A percentile compares a stretch with the other conserved stretches of the same genome.
phyloP scores from a whole-genome alignment of 2,888 invertebrate species.

The Philereme vetulata region DNA sequence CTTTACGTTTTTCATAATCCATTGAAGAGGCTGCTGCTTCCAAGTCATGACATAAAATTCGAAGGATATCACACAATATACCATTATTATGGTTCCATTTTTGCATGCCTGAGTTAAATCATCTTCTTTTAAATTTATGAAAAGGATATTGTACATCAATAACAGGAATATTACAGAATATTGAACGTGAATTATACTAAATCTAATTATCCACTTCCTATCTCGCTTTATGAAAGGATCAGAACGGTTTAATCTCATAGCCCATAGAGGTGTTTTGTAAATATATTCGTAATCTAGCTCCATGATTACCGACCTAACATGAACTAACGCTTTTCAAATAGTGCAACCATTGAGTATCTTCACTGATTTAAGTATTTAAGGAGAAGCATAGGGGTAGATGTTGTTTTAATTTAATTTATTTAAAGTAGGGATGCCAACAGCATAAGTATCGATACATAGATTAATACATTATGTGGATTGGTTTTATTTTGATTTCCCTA shows the following conservation, averaged over 20 bases:
- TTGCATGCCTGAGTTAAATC: slow-evolving; percentile 41
- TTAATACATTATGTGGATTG: too few relatives aligned
- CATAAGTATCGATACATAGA: too few relatives aligned
- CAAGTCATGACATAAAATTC: slow-evolving; percentile 38
- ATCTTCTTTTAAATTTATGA: slow-evolving; percentile 27
- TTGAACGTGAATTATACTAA: slow-evolving; percentile 19
- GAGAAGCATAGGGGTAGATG: neutral
- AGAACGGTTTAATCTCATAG: slow-evolving; percentile 30
- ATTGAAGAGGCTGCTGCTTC: slow-evolving; percentile 38
- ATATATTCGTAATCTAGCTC: slow-evolving; percentile 40
- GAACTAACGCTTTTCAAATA: neutral
- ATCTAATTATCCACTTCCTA: slow-evolving; percentile 36
- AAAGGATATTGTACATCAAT: slow-evolving; percentile 36
- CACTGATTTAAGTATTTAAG: neutral
- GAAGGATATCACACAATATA: slow-evolving; percentile 27
- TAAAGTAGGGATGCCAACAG: too few relatives aligned
- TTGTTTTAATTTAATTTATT: neutral
- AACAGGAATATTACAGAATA: slow-evolving; percentile 18
- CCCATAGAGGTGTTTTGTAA: slow-evolving; percentile 28
- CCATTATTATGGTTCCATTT: slow-evolving; percentile 30
- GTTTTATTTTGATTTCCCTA: too few relatives aligned
- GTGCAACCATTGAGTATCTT: too few relatives aligned
- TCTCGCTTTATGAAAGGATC: slow-evolving; percentile 38
- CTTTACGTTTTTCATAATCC: slow-evolving; percentile 47
- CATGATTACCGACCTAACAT: slow-evolving; percentile 32